These are phyloP conservation scores for Drosophila nigricruria DNA, from an alignment of 2,888 invertebrate genomes.

Conservation along the genomic window DNA sequence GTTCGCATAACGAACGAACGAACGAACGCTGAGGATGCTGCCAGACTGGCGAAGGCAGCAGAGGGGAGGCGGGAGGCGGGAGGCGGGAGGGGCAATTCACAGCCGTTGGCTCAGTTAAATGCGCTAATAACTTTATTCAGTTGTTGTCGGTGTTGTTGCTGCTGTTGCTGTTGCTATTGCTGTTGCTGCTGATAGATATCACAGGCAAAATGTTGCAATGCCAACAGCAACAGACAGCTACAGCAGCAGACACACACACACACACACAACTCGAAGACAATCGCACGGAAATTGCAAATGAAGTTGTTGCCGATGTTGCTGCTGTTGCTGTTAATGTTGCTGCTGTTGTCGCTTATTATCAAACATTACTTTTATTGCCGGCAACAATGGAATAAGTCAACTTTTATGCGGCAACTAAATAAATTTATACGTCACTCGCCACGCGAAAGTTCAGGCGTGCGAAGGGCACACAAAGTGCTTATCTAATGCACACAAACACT, in stretches of 20 bases:
- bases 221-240: conserved; percentile 26
- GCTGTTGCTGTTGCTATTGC: conserved; percentile 26
- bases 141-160: conserved; percentile 46
- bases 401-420: conserved; percentile 58
- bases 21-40: conserved; percentile 52
- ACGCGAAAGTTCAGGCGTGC: conserved; percentile 68
- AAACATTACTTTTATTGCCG: conserved; percentile 62
- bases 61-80: no score
- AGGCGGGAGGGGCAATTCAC: conserved; percentile 29
- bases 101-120: conserved; percentile 75
- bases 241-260: conserved; percentile 15
- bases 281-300: conserved; percentile 79
- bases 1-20: conserved; percentile 49
- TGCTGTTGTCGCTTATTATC: conserved; percentile 48
- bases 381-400: conserved; percentile 35
- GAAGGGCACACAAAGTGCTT: conserved; percentile 70
- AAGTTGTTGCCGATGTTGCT: conserved; percentile 65
- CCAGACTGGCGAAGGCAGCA: not conserved
- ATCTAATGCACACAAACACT: conserved; percentile 51
- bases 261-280: conserved; percentile 61
- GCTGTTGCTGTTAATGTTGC: conserved; percentile 26
- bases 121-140: conserved; percentile 82
- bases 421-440: conserved; percentile 46
- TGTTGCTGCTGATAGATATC: conserved; percentile 66
- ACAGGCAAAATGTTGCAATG: conserved; percentile 26